Evolutionary conservation across 1,140 invertebrate species (phyloP).

Genomic region (Scaptomyza graminum): DNA sequence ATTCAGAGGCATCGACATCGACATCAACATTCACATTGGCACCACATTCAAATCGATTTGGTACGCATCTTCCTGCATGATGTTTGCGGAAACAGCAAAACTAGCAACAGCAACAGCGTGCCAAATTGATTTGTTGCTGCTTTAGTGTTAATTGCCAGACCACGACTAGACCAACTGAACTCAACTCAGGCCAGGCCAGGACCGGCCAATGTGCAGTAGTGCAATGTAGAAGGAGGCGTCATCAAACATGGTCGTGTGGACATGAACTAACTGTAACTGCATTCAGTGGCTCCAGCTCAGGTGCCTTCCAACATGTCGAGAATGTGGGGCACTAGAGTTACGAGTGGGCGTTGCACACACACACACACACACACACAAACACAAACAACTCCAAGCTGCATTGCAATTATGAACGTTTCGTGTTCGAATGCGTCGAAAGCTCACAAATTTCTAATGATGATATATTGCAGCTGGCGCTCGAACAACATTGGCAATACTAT

Average conservation of each 20-base stretch:
- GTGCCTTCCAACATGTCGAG: slow-evolving; percentile 4
- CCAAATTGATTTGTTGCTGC: slow-evolving; percentile 80
- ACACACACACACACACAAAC: slow-evolving; percentile 7
- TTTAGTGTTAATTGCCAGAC: slow-evolving; percentile 78
- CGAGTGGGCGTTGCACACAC: slow-evolving; percentile 25
- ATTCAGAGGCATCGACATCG: slow-evolving; percentile 13
- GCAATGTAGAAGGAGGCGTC: slow-evolving; percentile 33
- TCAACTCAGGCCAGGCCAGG: slow-evolving; percentile 1
- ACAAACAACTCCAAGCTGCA: slow-evolving; percentile 8
- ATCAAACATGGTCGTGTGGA: slow-evolving; percentile 36
- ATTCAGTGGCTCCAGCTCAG: slow-evolving; percentile 26
- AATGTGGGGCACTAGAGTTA: slow-evolving; percentile 39
- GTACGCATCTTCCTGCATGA: slow-evolving; percentile 78
- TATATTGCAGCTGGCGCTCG: slow-evolving; percentile 53
- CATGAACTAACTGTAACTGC: slow-evolving; percentile 51
- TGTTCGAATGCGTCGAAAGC: slow-evolving; percentile 76
- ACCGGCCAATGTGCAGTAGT: not conserved
- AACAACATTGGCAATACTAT: slow-evolving; percentile 59
- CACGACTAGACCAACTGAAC: slow-evolving; percentile 42
- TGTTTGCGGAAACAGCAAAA: slow-evolving; percentile 63
- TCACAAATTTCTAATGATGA: slow-evolving; percentile 80
- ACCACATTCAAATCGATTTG: slow-evolving; percentile 74
- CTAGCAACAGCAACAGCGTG: slow-evolving; percentile 58
- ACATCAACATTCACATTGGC: slow-evolving; percentile 34
- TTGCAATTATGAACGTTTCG: slow-evolving; percentile 63